A percentile compares a stretch with the other conserved stretches of the same genome.
These are phyloP conservation scores for Tholera decimalis DNA, from an alignment of 2,888 invertebrate genomes.

Conservation along the genomic window DNA sequence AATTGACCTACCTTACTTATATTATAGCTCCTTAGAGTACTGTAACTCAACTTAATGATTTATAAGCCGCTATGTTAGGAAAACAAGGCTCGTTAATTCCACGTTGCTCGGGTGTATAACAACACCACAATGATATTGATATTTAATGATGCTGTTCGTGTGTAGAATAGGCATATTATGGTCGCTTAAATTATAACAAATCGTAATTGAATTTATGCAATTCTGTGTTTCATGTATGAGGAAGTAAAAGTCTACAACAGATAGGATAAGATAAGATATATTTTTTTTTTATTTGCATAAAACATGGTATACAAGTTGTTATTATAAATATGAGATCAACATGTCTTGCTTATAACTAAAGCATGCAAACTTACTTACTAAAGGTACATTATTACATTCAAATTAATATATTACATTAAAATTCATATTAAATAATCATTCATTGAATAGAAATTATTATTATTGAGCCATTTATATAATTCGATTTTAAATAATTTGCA, in stretches of 20 bases:
- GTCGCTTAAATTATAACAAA: constrained; percentile 32
- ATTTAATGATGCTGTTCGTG: constrained; percentile 44
- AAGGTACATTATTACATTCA: too few relatives aligned
- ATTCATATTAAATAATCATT: too few relatives aligned
- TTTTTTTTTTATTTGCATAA: too few relatives aligned
- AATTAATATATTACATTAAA: too few relatives aligned
- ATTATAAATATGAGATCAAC: too few relatives aligned
- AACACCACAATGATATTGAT: constrained; percentile 51
- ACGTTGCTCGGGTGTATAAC: constrained; percentile 39
- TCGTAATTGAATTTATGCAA: constrained; percentile 32
- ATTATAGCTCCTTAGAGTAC: constrained; percentile 3
- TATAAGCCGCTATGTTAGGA: constrained; percentile 10
- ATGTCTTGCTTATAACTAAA: too few relatives aligned
- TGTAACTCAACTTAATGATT: constrained; percentile 17
- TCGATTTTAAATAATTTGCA: too few relatives aligned
- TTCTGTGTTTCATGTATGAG: constrained; percentile 6
- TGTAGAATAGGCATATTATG: constrained; percentile 41
- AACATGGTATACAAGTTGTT: too few relatives aligned
- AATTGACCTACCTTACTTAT: constrained; percentile 3
- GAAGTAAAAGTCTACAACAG: constrained; percentile 23
- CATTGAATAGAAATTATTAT: too few relatives aligned
- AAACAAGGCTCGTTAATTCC: constrained; percentile 31
- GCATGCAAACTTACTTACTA: too few relatives aligned
- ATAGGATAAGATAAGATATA: too few relatives aligned
- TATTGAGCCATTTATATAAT: too few relatives aligned